phyloP scores from a whole-genome alignment of 2,113 vertebrate species.

The Cepphus grylle region DNA sequence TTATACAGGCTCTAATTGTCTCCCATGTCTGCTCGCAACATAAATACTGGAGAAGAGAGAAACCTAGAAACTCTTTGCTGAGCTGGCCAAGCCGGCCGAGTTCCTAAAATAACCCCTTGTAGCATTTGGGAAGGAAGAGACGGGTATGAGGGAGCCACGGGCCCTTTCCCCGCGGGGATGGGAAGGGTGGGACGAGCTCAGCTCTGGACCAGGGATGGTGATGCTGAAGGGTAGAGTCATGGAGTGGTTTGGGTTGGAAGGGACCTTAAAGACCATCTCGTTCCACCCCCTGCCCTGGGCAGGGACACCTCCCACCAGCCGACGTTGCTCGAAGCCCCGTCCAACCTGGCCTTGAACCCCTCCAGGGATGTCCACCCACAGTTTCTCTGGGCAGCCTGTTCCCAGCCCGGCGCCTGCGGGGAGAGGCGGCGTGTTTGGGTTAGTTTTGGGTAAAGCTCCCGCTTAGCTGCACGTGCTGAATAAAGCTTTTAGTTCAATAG shows the following conservation, averaged over 20 bases:
- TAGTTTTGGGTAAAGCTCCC: slow-evolving; percentile 9
- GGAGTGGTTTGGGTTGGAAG: too few relatives aligned
- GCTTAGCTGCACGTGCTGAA: not conserved
- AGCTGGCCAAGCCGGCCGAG: not conserved
- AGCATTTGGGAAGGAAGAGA: not conserved
- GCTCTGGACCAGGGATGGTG: not conserved
- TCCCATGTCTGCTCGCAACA: slow-evolving; percentile 45
- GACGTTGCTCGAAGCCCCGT: too few relatives aligned
- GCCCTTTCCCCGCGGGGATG: accelerated
- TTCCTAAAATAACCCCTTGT: not conserved
- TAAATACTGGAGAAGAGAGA: slow-evolving; percentile 1
- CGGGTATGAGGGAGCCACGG: accelerated
- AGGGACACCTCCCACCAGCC: too few relatives aligned
- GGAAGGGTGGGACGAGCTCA: not conserved
- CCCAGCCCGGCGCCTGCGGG: not conserved
- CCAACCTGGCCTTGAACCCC: too few relatives aligned
- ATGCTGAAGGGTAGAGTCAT: not conserved
- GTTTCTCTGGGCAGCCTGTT: too few relatives aligned
- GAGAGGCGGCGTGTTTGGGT: not conserved
- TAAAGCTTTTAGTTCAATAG: slow-evolving; percentile 36
- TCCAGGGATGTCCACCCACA: too few relatives aligned
- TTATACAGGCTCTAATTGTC: slow-evolving; percentile 68
- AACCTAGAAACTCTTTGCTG: slow-evolving; percentile 1
- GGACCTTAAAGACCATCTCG: too few relatives aligned
- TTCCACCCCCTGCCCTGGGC: too few relatives aligned